phyloP scores from a whole-genome alignment of 30 jellyfish, hydroid and myxozoan genomes.

The Pelagia noctiluca region DNA sequence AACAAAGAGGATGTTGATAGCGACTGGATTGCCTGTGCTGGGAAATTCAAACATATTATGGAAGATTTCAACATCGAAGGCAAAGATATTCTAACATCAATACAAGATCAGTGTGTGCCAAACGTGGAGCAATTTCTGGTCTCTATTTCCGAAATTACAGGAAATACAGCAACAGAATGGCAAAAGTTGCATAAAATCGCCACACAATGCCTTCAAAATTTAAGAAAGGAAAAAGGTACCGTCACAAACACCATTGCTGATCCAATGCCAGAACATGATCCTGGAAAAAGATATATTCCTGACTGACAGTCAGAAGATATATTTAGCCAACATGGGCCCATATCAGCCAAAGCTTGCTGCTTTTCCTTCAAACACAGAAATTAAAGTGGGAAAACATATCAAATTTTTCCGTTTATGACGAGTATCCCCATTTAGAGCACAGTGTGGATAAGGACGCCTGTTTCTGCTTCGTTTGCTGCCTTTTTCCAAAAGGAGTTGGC shows the following conservation, averaged over 20 bases:
- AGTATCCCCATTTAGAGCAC: constrained; percentile 12
- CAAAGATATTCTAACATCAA: neutral
- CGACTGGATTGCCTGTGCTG: constrained; percentile 1
- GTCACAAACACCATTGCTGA: neutral
- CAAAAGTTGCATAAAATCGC: neutral
- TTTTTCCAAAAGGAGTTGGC: constrained; percentile 13
- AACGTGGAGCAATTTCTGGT: neutral
- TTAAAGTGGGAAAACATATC: neutral
- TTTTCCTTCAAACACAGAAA: constrained; percentile 7
- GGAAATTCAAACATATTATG: neutral
- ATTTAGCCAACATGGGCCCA: constrained; percentile 3
- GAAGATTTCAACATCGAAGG: neutral
- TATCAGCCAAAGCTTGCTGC: constrained; percentile 35
- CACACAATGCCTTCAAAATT: neutral
- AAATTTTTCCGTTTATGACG: constrained; percentile 1
- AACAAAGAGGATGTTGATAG: neutral
- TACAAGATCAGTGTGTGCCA: neutral
- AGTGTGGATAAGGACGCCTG: neutral
- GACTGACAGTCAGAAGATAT: constrained; percentile 16
- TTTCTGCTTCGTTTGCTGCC: constrained; percentile 12
- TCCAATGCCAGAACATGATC: neutral
- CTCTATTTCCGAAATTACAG: neutral
- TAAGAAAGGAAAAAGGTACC: neutral
- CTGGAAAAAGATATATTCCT: neutral
- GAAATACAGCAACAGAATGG: neutral